Evolutionary conservation across 1,140 invertebrate genomes (phyloP), one percentile per base, ranked within the genome.

Genomic region (Paracyclopina nana): DNA sequence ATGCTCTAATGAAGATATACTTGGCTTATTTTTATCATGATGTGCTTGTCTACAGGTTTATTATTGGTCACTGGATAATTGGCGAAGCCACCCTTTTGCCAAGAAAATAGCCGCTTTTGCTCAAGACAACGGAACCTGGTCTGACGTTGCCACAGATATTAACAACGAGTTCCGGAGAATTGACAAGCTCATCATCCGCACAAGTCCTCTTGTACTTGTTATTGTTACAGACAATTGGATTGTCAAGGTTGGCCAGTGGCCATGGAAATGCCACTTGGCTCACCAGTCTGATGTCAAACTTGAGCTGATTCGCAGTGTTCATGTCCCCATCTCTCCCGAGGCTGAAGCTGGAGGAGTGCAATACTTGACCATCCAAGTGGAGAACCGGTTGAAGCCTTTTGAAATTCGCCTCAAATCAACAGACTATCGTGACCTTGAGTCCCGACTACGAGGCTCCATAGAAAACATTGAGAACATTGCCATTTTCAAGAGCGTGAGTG

Each of bases 221-320:
- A 70, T 86, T 55, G 79, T 77, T 4, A 87, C 82, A 1, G 76
- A 83, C 58, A 83, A 78, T 56, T 91, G 84, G 83, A 74, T 91
- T n/a, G 74, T 91, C 22, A 84, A 85, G 67, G 73, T 83, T n/a
- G 48, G 48, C 4, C 29, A 14, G 1, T 70, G 75, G 0, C 75
- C 79, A 41, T 84, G 88, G 60, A 73, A 64, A 57, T 59, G 88
- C 0, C 66, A 78, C 57, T 60, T 86, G 38, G 75, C 78, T 0
- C 77, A 82, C 61, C 82, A 88, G 61, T 73, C 67, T 59, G 80
- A 88, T 62, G 75, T 81, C 29, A 66, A 73, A 20, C 64, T 90
- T 1, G 72, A 78, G 24, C 71, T 85, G 12, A 74, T 75, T 54
- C 74, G 73, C 55, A 72, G 76, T 44, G 81, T 85, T 60, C 77